phyloP scores from a whole-genome alignment of 2,113 vertebrate species.

The Ceyx cyanopectus region DNA sequence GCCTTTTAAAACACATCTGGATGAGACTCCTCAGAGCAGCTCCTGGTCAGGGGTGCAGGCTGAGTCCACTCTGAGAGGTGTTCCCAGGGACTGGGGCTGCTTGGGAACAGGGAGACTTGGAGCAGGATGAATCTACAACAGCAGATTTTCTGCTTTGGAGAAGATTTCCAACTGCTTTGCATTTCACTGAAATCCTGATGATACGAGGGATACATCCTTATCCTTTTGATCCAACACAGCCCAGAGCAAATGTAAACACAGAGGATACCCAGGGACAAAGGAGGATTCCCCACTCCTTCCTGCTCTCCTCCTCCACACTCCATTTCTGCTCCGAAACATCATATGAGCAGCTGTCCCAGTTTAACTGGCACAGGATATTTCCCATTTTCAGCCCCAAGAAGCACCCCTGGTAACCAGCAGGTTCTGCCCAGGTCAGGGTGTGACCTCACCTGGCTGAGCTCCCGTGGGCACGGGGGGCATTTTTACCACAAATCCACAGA shows the following conservation, averaged over 20 bases:
- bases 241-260: not conserved
- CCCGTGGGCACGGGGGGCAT: fast-evolving
- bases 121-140: not conserved
- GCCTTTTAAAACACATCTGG: not conserved
- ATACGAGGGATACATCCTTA: not conserved
- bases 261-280: not conserved
- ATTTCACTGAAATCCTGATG: not conserved
- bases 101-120: not conserved
- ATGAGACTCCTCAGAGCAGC: not conserved
- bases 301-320: not conserved
- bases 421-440: not conserved
- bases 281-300: not conserved
- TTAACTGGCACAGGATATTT: not conserved
- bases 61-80: not conserved
- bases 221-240: not conserved
- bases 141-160: not conserved
- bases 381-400: not conserved
- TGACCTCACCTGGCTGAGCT: not conserved
- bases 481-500: not conserved
- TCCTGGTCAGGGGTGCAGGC: not conserved
- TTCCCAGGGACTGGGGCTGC: not conserved
- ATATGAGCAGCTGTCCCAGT: not conserved
- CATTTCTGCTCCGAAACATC: not conserved
- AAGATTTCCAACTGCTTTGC: not conserved
- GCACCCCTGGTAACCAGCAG: not conserved